Percentiles rank a stretch among this genome's conserved stretches.
Evolutionary conservation across 2,113 vertebrate genomes (phyloP).

Genomic region (Oophaga pumilio): DNA sequence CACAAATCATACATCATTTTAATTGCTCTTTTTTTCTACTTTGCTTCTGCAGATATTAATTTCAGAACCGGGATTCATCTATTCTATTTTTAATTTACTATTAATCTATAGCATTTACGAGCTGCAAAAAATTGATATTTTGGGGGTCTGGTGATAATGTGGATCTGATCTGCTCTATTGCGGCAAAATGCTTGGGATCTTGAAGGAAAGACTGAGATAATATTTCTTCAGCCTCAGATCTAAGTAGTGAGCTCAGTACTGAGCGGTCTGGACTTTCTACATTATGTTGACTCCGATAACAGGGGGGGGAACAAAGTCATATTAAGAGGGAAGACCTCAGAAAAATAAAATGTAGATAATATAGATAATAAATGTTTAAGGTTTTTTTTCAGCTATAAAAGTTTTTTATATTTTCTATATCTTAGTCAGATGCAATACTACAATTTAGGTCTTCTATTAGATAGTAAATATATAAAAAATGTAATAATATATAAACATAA

Average conservation of each 20-base stretch:
- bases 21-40: conserved; percentile 9
- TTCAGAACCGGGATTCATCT: background rate
- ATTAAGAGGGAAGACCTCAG: background rate
- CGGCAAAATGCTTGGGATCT: background rate
- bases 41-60: conserved; percentile 17
- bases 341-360: background rate
- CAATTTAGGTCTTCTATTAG: too few relatives aligned
- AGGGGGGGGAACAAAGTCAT: background rate
- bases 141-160: background rate
- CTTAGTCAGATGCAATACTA: too few relatives aligned
- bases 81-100: conserved; percentile 26
- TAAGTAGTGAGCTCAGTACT: background rate
- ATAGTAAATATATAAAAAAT: too few relatives aligned
- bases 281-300: background rate
- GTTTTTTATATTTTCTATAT: too few relatives aligned
- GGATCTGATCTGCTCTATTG: background rate
- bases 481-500: too few relatives aligned
- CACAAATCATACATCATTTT: conserved; percentile 32
- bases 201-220: background rate
- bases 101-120: conserved; percentile 1
- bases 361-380: too few relatives aligned
- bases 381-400: too few relatives aligned
- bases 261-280: background rate
- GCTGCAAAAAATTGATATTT: background rate
- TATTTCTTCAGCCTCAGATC: background rate